Base-by-base conservation (phyloP, 2,797 vertebrate genomes). In the Acomys russatus region DNA sequence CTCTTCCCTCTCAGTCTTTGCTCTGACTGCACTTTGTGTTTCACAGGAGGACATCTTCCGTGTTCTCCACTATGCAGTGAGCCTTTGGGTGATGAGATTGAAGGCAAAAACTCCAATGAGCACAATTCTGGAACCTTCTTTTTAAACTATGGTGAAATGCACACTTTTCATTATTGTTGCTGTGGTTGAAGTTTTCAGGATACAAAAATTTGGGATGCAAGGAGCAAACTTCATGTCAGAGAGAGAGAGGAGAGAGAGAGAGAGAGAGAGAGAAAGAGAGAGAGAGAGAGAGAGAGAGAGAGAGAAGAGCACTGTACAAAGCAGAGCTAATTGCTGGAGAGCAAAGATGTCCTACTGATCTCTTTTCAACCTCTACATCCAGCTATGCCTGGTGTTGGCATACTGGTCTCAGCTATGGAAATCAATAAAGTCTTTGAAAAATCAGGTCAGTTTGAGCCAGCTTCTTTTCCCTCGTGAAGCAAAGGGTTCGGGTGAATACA, bases 381-480 rank as follows among this genome's bases (percentile, higher is more conserved):
- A 87, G 30, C 28, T 77, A 4, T 54, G 20, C 23, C 78, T 94
- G 68, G 71, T 30, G 33, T 15, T 85, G 25, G 3, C 17, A 5
- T 20, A 66, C 9, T 33, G 23, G 35, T 64, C 91, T 86, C 79
- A 71, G 11, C 86, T 88, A 20, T 18, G 44, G 23, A 88, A 88
- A 63, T 44, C 49, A 90, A 33, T 84, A 44, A 90, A 9, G 12
- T 71, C 30, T 92, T 77, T 86, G 71, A 3, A 73, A 88, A 91
- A 80, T 54, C 63, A 78, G 88, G 23, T 30, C 22, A 28, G 33
- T 80, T 91, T 38, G 9, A 87, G n/a, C 28, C 28, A 14, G 12
- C 30, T 64, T 96, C 71, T 64, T 91, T 95, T 74, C 54, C 71
- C n/a, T 78, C 63, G 33, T 4, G 70, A 91, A 59, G 18, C 61